Evolutionary conservation across 2,888 invertebrate genomes (phyloP).

Genomic region (Erpobdella octoculata): DNA sequence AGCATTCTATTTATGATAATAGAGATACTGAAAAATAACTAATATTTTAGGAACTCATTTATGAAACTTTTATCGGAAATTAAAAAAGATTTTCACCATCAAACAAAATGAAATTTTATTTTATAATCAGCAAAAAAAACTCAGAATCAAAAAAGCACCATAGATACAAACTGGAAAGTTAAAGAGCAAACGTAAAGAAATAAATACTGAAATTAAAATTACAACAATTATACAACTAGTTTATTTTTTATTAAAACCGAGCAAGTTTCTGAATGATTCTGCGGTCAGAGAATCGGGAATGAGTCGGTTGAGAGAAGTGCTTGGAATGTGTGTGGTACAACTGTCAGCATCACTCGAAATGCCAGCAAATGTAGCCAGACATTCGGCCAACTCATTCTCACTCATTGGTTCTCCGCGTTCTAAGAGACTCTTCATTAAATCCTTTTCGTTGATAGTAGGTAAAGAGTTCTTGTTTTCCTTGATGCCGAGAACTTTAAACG

Average conservation of each 20-base stretch:
- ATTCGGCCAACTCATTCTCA: constrained; percentile 51
- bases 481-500: constrained; percentile 47
- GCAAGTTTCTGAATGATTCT: constrained; percentile 48
- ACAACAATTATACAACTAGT: too few species aligned
- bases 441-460: constrained; percentile 44
- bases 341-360: constrained; percentile 5
- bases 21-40: too few species aligned
- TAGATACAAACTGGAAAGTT: too few species aligned
- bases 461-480: constrained; percentile 25
- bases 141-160: too few species aligned
- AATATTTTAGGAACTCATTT: too few species aligned
- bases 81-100: too few species aligned
- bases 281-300: constrained; percentile 48
- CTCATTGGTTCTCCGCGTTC: constrained; percentile 52
- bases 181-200: too few species aligned
- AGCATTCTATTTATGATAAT: too few species aligned
- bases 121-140: too few species aligned
- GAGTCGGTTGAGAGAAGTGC: constrained; percentile 42
- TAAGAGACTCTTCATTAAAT: constrained; percentile 47
- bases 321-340: constrained; percentile 40
- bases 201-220: too few species aligned
- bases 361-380: constrained; percentile 49
- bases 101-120: too few species aligned
- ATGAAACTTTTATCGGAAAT: too few species aligned
- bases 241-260: constrained; percentile 42